Conservation (phyloP, 2,113 vertebrate genomes). For the Bos indicus region DNA sequence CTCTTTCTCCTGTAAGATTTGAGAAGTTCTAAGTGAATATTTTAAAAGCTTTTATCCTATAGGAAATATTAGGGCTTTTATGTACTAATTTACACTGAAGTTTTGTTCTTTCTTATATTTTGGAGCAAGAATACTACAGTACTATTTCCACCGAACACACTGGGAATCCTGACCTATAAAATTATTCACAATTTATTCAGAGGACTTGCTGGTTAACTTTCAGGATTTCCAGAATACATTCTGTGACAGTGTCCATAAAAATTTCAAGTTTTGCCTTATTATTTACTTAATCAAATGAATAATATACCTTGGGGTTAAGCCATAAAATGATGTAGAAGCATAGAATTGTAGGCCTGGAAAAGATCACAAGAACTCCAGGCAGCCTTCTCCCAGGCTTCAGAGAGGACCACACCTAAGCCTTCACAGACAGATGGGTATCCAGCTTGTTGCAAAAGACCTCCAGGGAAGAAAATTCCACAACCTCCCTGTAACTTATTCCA, state of each 20-base stretch:
- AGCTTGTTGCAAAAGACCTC: conserved; percentile 44
- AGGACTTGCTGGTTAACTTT: conserved; percentile 18
- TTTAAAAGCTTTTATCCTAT: not conserved
- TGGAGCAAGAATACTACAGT: not conserved
- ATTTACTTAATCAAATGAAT: conserved; percentile 67
- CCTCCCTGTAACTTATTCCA: conserved; percentile 48
- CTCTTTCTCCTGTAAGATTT: not conserved
- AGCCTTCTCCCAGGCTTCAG: conserved; percentile 38
- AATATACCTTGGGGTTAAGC: conserved; percentile 57
- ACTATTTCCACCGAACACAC: not conserved
- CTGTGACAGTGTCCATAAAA: conserved; percentile 39
- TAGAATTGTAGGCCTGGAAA: conserved; percentile 48
- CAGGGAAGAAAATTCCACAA: conserved; percentile 57
- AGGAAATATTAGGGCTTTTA: not conserved
- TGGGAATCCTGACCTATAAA: conserved; percentile 4
- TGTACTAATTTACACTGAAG: not conserved
- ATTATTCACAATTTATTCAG: conserved; percentile 18
- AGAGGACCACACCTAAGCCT: conserved; percentile 55
- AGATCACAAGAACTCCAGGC: conserved; percentile 27
- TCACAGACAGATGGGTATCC: conserved; percentile 36
- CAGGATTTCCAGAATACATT: conserved; percentile 46
- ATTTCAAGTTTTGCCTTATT: conserved; percentile 46
- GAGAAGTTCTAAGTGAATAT: not conserved
- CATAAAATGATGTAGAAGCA: conserved; percentile 58
- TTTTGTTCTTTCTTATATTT: not conserved